Conservation (phyloP, 2,797 vertebrate genomes). For the Lepilemur septentrionalis region DNA sequence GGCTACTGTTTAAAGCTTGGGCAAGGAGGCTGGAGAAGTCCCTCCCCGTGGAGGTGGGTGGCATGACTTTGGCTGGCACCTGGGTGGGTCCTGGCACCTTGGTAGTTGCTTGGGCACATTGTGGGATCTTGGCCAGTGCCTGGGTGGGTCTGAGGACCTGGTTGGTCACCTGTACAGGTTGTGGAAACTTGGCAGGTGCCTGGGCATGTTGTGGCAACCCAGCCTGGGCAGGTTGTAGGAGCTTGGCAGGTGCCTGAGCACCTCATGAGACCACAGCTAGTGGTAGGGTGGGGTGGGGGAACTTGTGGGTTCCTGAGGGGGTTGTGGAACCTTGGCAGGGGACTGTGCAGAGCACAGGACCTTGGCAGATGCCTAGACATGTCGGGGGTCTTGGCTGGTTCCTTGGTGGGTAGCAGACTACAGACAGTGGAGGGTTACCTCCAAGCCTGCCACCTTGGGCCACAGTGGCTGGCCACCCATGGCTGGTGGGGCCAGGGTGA, state of each 20-base stretch:
- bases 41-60: neutral
- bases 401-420: no score
- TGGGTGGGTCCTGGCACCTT: neutral
- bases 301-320: neutral
- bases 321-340: neutral
- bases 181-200: neutral
- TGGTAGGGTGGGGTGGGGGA: neutral
- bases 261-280: neutral
- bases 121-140: neutral
- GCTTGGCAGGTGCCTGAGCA: neutral
- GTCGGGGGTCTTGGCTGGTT: no score
- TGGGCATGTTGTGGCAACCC: neutral
- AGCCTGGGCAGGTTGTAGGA: neutral
- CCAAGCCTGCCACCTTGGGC: no score
- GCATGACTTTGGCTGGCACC: neutral
- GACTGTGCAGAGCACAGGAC: no score
- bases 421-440: no score
- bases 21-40: neutral
- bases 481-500: no score
- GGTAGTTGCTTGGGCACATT: neutral
- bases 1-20: neutral
- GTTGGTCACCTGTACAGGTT: neutral
- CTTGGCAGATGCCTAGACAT: no score
- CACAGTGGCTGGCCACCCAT: no score
- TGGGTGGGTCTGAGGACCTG: neutral